A percentile compares a stretch with the other conserved stretches of the same genome.
These are phyloP conservation scores for Mus pahari DNA, from an alignment of 2,113 vertebrate genomes.

Conservation along the genomic window DNA sequence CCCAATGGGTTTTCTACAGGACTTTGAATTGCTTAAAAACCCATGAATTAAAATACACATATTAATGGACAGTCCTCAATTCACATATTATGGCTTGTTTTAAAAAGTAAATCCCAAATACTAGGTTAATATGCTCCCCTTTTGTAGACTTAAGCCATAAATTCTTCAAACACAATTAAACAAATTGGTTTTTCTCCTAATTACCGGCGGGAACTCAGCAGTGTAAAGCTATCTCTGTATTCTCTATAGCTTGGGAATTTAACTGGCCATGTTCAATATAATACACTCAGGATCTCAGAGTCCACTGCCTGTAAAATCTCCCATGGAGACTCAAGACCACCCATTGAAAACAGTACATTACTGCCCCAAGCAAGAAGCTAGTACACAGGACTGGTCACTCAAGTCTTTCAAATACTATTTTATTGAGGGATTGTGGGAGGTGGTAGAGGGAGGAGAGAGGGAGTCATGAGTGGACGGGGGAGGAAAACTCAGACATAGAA, in stretches of 20 bases:
- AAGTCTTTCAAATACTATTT: conserved; percentile 82
- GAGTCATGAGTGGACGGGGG: conserved; percentile 71
- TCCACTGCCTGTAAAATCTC: conserved; percentile 77
- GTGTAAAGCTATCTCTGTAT: conserved; percentile 56
- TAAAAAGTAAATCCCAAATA: conserved; percentile 70
- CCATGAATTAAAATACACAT: conserved; percentile 46
- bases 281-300: conserved; percentile 68
- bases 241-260: conserved; percentile 55
- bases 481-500: conserved; percentile 61
- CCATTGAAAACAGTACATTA: conserved; percentile 80
- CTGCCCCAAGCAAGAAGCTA: conserved; percentile 77
- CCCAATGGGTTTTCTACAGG: conserved; percentile 41
- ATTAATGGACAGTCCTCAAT: conserved; percentile 37
- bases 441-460: not conserved
- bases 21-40: conserved; percentile 20
- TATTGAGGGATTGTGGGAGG: conserved; percentile 76
- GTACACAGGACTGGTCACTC: conserved; percentile 77
- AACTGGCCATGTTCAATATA: conserved; percentile 66
- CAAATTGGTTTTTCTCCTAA: conserved; percentile 58
- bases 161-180: conserved; percentile 69
- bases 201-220: conserved; percentile 58
- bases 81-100: conserved; percentile 59
- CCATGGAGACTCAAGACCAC: conserved; percentile 82
- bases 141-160: conserved; percentile 65
- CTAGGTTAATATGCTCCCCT: conserved; percentile 29